Evolutionary conservation across 35 echinoderm and acorn worm species (phyloP).

Genomic region (Apostichopus japonicus): DNA sequence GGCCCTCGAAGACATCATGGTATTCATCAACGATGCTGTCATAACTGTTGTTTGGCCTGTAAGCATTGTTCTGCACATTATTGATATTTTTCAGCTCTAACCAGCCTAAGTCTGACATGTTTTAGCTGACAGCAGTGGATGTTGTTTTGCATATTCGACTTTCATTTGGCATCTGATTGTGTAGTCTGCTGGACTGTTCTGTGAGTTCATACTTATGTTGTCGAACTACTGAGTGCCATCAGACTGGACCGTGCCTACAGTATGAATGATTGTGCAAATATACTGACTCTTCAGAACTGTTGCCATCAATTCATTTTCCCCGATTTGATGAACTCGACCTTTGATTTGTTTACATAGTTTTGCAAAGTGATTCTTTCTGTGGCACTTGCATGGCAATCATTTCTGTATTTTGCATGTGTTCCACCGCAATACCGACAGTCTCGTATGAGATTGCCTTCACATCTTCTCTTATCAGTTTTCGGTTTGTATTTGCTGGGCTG

Average conservation of each 20-base stretch:
- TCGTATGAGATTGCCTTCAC: background rate
- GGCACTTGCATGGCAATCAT: constrained; percentile 23
- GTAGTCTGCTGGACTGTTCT: no score
- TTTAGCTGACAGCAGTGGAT: background rate
- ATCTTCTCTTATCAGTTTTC: background rate
- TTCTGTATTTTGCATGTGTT: background rate
- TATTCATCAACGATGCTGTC: constrained; percentile 58
- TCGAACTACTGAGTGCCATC: no score
- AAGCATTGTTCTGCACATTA: background rate
- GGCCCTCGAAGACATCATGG: constrained; percentile 59
- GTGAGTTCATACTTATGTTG: no score
- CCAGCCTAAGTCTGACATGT: background rate
- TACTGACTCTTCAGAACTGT: constrained; percentile 15
- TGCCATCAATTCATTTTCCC: background rate
- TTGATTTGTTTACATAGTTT: constrained; percentile 8
- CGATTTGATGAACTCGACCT: background rate
- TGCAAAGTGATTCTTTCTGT: background rate
- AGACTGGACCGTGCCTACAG: background rate
- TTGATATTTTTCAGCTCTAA: background rate
- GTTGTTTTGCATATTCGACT: no score
- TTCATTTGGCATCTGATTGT: no score
- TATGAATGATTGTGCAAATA: background rate
- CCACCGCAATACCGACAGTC: constrained; percentile 16
- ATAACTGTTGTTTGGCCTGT: background rate
- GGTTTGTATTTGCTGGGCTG: constrained; percentile 9